Evolutionary conservation across 2,888 invertebrate genomes (phyloP).

Genomic region (Muschampia plurimacula): DNA sequence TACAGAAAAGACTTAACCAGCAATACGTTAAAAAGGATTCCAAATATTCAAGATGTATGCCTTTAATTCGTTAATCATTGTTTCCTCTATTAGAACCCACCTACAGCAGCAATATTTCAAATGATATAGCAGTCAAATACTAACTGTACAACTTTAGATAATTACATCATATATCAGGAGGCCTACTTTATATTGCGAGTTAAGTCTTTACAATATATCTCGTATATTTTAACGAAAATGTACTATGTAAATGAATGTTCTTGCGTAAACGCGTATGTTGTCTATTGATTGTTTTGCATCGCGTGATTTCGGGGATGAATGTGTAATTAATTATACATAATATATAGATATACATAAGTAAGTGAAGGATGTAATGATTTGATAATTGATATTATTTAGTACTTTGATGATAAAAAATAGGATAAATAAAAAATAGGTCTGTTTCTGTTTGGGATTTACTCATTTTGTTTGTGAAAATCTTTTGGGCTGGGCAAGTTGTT

Average conservation of each 20-base stretch:
- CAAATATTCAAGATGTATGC: too few relatives aligned
- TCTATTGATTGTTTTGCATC: neutral
- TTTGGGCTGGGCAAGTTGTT: neutral
- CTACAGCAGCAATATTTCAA: too few relatives aligned
- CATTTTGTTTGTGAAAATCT: neutral
- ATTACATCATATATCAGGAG: neutral
- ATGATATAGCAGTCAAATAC: too few relatives aligned
- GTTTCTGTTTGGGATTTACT: too few relatives aligned
- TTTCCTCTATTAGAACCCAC: too few relatives aligned
- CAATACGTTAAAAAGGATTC: too few relatives aligned
- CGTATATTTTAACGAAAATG: neutral
- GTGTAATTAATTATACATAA: neutral
- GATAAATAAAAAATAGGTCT: neutral
- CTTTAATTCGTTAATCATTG: too few relatives aligned
- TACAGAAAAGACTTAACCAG: too few relatives aligned
- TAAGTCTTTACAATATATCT: neutral
- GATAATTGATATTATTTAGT: slow-evolving; percentile 19
- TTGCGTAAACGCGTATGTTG: neutral
- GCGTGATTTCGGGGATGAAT: slow-evolving; percentile 5
- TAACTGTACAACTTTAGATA: too few relatives aligned
- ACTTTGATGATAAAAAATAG: neutral
- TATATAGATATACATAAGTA: slow-evolving; percentile 5
- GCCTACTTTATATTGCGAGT: neutral
- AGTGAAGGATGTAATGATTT: slow-evolving; percentile 28
- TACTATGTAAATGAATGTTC: slow-evolving; percentile 12